Percentiles rank a stretch among this genome's conserved stretches.
These are phyloP conservation scores for Microplitis mediator DNA, from an alignment of 1,140 invertebrate genomes.

Conservation along the genomic window DNA sequence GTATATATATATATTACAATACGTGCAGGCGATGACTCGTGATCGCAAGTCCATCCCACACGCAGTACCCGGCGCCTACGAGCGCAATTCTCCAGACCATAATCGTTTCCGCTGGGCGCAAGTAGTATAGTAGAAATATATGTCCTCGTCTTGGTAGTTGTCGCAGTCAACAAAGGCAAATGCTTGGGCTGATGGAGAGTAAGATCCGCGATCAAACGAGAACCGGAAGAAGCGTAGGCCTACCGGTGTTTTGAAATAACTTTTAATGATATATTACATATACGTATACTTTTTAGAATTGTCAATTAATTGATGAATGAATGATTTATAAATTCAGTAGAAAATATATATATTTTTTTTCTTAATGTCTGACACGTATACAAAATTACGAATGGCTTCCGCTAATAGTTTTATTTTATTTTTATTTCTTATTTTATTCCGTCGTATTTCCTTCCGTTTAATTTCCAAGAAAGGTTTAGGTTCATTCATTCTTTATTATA, in stretches of 20 bases:
- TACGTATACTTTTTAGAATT: no score
- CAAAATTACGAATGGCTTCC: constrained; percentile 15
- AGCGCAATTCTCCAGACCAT: constrained; percentile 3
- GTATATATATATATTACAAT: neutral
- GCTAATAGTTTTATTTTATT: neutral
- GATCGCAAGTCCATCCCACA: constrained; percentile 4
- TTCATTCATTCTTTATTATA: neutral
- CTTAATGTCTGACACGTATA: neutral
- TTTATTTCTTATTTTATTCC: neutral
- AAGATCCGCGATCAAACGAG: constrained; percentile 16
- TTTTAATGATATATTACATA: neutral
- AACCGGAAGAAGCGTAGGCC: constrained; percentile 12
- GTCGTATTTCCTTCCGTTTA: neutral
- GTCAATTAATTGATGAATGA: no score
- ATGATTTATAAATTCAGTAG: no score
- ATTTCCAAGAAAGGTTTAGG: neutral
- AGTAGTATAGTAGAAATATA: neutral
- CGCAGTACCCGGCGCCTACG: constrained; percentile 7
- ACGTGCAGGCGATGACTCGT: constrained; percentile 2
- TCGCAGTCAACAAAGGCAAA: neutral
- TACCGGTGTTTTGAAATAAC: neutral
- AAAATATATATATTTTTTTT: no score
- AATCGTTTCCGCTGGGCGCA: constrained; percentile 14
- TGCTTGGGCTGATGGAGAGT: neutral
- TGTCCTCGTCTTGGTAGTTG: no score